A percentile compares a stretch with the other conserved stretches of the same genome.
Conservation (phyloP, 2,888 invertebrate species). For the Zonitis immaculata region DNA sequence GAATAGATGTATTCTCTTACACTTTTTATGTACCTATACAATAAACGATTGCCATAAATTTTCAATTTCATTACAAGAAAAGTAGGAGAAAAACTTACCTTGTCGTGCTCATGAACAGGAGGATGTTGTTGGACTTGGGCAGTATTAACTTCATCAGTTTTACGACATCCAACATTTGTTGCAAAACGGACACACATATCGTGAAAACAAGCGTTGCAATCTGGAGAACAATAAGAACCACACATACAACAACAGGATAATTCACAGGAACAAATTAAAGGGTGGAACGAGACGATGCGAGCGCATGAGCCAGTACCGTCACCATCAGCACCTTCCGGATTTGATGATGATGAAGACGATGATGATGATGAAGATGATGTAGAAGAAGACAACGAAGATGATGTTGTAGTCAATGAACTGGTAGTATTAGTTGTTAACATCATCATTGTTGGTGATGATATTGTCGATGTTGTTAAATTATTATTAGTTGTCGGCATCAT, state of each 20-base stretch:
- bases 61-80: not conserved
- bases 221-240: slow-evolving; percentile 57
- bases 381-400: slow-evolving; percentile 25
- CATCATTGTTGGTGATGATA: not conserved
- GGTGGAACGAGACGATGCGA: slow-evolving; percentile 49
- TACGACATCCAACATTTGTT: slow-evolving; percentile 47
- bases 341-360: slow-evolving; percentile 22
- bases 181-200: slow-evolving; percentile 53
- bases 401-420: slow-evolving; percentile 14
- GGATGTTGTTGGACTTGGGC: not conserved
- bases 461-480: slow-evolving; percentile 16
- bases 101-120: slow-evolving; percentile 43
- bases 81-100: slow-evolving; percentile 41
- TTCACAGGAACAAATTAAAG: slow-evolving; percentile 49
- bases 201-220: slow-evolving; percentile 63
- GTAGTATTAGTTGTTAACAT: slow-evolving; percentile 4
- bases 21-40: too few species aligned
- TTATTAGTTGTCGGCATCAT: slow-evolving; percentile 28
- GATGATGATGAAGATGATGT: slow-evolving; percentile 21
- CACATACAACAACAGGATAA: slow-evolving; percentile 59
- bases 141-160: slow-evolving; percentile 38
- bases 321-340: slow-evolving; percentile 29
- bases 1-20: too few species aligned
- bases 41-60: too few species aligned
- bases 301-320: slow-evolving; percentile 42